phyloP scores from a whole-genome alignment of 1,140 invertebrate species.

The Lysiphlebus fabarum region DNA sequence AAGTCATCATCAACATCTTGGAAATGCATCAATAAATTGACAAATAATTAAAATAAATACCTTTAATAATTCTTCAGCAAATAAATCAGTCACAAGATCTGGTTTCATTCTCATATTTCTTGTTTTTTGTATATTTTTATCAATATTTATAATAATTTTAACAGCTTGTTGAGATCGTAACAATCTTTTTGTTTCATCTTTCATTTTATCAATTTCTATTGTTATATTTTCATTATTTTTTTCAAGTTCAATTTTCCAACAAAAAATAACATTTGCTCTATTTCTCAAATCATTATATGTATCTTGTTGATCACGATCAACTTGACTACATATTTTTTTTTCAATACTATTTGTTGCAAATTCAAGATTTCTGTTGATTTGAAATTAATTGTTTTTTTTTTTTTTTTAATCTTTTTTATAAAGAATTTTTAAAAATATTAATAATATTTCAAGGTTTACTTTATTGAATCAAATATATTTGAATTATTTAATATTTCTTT shows the following conservation, averaged over 20 bases:
- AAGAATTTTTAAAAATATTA: too few species aligned
- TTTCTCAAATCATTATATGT: conserved; percentile 60
- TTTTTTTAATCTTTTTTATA: not conserved
- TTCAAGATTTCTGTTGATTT: conserved; percentile 36
- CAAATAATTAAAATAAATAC: conserved; percentile 23
- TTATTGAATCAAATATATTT: conserved; percentile 29
- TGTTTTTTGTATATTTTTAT: conserved; percentile 53
- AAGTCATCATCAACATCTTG: not conserved
- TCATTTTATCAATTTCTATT: conserved; percentile 62
- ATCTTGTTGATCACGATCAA: conserved; percentile 64
- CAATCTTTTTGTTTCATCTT: conserved; percentile 61
- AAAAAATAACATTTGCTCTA: conserved; percentile 61
- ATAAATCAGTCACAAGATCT: conserved; percentile 73
- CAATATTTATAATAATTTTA: conserved; percentile 62
- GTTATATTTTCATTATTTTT: conserved; percentile 61
- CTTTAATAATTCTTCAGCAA: conserved; percentile 74
- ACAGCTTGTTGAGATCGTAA: conserved; percentile 61
- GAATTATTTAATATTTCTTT: conserved; percentile 29
- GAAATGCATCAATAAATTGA: not conserved
- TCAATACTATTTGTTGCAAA: conserved; percentile 60
- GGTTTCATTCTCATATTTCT: conserved; percentile 63
- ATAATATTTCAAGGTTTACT: too few species aligned
- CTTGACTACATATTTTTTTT: conserved; percentile 58
- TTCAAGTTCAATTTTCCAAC: conserved; percentile 68
- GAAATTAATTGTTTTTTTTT: not conserved